Base-by-base conservation (phyloP, 92 coral and sea anemone species). In the Ricordea florida region DNA sequence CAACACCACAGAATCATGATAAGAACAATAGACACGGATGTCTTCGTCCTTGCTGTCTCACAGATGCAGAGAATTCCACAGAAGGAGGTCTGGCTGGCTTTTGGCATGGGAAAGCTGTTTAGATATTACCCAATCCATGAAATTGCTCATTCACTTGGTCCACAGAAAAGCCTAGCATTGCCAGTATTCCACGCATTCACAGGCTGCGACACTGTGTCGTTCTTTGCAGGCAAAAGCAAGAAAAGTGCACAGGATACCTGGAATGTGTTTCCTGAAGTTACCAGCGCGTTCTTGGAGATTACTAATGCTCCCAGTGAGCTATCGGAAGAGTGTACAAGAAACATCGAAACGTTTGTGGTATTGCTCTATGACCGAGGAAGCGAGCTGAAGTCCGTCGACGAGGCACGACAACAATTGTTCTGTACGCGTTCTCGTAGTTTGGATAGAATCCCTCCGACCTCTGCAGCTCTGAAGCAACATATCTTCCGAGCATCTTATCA, bases 81-180 rank as follows among this genome's bases (percentile, higher is more conserved):
- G 57, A 82, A 23, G 1, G 66, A 64, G 35, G 53, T 77, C 33
- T 77, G 83, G 76, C 83, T 77, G 2, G 83, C 76, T 8, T 66
- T 77, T 66, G 76, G 13, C 57, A 49, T 25, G 20, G 57, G 57
- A 22, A 49, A 49, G 57, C 57, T 16, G 20, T 50, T 50, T 50
- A 22, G 57, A 20, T 20, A 22, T 16, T 17, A 16, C 2, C 20
- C 51, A 1, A 8, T 42, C 15, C 52, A 62, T 22, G 21, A 26
- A 6, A 62, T 62, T 24, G 52, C 69, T 2, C 3, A 5, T 11
- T 2, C 3, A 10, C 52, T 62, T 6, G 69, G 53, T 1, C 26
- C 36, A 22, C 34, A 62, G 4, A 40, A 37, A 23, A 3, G 21
- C 14, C 25, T 13, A 14, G 46, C 69, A 5, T 26, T 62, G 10